Percentiles rank a stretch among this genome's conserved stretches.
phyloP scores from a whole-genome alignment of 1,140 invertebrate species.

The Anoplophora glabripennis region DNA sequence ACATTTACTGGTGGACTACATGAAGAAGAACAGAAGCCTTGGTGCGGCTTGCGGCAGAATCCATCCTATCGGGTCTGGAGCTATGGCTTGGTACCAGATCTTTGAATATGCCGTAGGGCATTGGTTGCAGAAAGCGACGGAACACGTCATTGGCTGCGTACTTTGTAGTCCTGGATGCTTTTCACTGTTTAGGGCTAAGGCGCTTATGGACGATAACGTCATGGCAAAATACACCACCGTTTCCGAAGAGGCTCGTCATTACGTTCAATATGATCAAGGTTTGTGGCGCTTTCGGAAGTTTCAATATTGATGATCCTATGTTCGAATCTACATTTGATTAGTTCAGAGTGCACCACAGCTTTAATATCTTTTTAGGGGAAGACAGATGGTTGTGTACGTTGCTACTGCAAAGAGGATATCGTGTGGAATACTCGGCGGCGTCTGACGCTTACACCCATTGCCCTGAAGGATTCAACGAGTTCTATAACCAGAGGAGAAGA shows the following conservation, averaged over 20 bases:
- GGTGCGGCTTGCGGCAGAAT: conserved; percentile 91
- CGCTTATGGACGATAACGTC: conserved; percentile 89
- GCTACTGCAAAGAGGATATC: conserved; percentile 80
- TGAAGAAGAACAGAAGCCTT: conserved; percentile 86
- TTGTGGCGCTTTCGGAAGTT: no score
- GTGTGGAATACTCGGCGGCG: conserved; percentile 88
- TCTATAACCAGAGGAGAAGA: conserved; percentile 82
- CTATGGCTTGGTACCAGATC: conserved; percentile 92
- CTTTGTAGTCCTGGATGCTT: conserved; percentile 91
- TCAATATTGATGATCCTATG: no score
- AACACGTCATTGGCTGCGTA: conserved; percentile 87
- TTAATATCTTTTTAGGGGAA: conserved; percentile 58
- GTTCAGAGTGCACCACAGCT: no score
- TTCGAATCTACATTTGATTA: no score
- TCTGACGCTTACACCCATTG: conserved; percentile 89
- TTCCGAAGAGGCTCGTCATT: conserved; percentile 78
- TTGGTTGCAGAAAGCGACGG: conserved; percentile 95
- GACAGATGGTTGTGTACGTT: conserved; percentile 87
- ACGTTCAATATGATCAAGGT: conserved; percentile 90
- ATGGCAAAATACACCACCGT: conserved; percentile 82
- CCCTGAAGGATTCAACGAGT: conserved; percentile 84
- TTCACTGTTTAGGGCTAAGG: conserved; percentile 81
- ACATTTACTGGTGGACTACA: conserved; percentile 79
- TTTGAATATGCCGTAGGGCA: conserved; percentile 93
- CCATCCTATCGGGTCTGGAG: conserved; percentile 82